Evolutionary conservation across 2,797 vertebrate genomes (phyloP), one percentile per base, ranked within the genome.

Genomic region (Anabacerthia variegaticeps): DNA sequence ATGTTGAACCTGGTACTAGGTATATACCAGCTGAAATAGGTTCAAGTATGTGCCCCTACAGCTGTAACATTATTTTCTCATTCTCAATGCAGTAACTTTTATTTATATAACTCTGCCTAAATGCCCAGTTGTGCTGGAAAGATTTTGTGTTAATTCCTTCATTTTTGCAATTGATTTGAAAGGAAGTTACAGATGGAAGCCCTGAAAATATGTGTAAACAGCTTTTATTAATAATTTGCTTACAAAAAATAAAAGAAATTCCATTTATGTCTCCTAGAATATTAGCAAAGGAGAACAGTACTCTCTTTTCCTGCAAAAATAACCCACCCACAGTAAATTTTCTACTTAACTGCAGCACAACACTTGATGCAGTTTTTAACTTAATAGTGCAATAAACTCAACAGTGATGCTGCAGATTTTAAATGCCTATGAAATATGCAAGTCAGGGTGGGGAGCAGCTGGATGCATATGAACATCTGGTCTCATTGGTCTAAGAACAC

Each of bases 341-440:
- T 80, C 27, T 51, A 28, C 21, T 88, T 87, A 77, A 87, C 54
- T 71, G 79, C 48, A 46, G 68, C 68, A 78, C 62, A 95, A 85
- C 36, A 63, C 41, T 94, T 96, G 88, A 94, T 92, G 85, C 72
- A 73, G 80, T 72, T 85, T 91, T 96, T 95, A 98, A 97, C 78
- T 93, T 97, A 97, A 94, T 92, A 93, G 92, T 86, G 85, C 93
- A 97, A 96, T 97, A 97, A 97, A 97, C 87, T 91, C 93, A 85
- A 86, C 54, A 58, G 84, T 94, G 95, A 73, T 92, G 78, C 56
- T 93, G 95, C 91, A 48, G 46, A 91, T 89, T 89, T 95, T 94
- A 94, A 92, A 92, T 80, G 71, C 43, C 92, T 65, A 91, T 92
- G 77, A 96, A 95, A 92, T 88, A 90, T 79, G 77, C 63, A 93